Conservation (phyloP, 2,113 vertebrate genomes). For the Nannobrachium achirus region DNA sequence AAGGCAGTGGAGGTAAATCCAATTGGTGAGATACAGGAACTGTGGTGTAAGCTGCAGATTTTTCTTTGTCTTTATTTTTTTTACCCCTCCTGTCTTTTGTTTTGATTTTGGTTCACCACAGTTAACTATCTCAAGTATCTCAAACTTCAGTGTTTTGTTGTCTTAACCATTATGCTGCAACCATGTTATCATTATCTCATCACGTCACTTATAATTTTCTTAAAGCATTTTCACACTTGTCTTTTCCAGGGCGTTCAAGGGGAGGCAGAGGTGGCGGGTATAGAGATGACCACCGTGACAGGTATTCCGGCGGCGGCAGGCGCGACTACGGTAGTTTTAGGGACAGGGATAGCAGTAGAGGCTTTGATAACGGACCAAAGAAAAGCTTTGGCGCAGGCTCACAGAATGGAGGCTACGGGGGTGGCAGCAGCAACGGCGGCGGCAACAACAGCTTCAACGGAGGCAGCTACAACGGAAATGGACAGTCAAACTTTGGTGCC, state of each 20-base stretch:
- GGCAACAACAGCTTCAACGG: slow-evolving; percentile 80
- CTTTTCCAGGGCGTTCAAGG: slow-evolving; percentile 93
- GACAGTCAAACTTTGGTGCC: slow-evolving; percentile 87
- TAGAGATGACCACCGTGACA: slow-evolving; percentile 92
- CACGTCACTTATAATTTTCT: neutral
- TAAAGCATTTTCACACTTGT: too few relatives aligned
- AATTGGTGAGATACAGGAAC: slow-evolving; percentile 84
- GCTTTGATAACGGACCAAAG: slow-evolving; percentile 87
- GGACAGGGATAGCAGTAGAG: slow-evolving; percentile 91
- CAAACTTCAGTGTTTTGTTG: neutral
- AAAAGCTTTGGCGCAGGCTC: slow-evolving; percentile 90
- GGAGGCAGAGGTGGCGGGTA: slow-evolving; percentile 90
- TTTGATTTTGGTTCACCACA: slow-evolving; percentile 10
- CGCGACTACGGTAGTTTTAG: slow-evolving; percentile 93
- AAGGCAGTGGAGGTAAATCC: slow-evolving; percentile 98
- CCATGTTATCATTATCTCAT: neutral
- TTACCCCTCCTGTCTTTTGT: slow-evolving; percentile 7
- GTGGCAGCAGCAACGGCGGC: slow-evolving; percentile 79
- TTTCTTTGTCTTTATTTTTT: slow-evolving; percentile 20
- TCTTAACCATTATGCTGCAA: neutral
- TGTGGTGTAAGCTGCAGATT: slow-evolving; percentile 65
- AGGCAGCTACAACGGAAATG: slow-evolving; percentile 82
- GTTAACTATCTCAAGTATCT: neutral
- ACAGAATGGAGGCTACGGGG: slow-evolving; percentile 90
- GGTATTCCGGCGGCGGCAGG: slow-evolving; percentile 89